Percentiles rank a stretch among this genome's conserved stretches.
Conservation (phyloP, 2,797 vertebrate species). For the Dermochelys coriacea region DNA sequence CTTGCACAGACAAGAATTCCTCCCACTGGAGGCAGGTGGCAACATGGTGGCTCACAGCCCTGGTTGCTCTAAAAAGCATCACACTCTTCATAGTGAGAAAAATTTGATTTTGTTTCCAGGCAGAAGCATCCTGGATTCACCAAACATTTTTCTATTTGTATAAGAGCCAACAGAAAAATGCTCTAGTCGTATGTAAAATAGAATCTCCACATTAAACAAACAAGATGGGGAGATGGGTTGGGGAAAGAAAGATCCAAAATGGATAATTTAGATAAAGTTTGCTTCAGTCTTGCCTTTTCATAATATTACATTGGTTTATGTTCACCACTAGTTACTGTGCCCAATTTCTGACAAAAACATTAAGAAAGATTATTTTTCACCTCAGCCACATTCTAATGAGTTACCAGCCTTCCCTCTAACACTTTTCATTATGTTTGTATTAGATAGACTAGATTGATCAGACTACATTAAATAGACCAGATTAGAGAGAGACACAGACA, state of each 20-base stretch:
- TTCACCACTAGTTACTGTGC: not conserved
- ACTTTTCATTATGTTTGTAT: not conserved
- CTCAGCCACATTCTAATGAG: not conserved
- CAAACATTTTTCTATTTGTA: not conserved
- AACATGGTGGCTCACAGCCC: not conserved
- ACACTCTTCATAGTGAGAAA: not conserved
- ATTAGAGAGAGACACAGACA: not conserved
- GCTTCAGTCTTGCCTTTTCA: not conserved
- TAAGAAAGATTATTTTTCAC: not conserved
- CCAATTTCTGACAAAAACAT: not conserved
- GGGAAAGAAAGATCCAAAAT: not conserved
- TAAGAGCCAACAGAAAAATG: not conserved
- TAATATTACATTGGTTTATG: not conserved
- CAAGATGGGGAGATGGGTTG: not conserved
- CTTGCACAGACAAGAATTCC: not conserved
- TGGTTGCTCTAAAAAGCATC: not conserved
- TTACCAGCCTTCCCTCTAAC: not conserved
- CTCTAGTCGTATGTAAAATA: not conserved
- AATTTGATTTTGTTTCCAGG: not conserved
- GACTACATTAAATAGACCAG: not conserved
- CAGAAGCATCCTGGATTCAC: not conserved
- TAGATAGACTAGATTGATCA: not conserved
- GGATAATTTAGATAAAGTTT: not conserved
- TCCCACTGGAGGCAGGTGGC: not conserved
- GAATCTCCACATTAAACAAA: not conserved